Conservation (phyloP, 1,140 invertebrate genomes). For the Drosophila ogumai region DNA sequence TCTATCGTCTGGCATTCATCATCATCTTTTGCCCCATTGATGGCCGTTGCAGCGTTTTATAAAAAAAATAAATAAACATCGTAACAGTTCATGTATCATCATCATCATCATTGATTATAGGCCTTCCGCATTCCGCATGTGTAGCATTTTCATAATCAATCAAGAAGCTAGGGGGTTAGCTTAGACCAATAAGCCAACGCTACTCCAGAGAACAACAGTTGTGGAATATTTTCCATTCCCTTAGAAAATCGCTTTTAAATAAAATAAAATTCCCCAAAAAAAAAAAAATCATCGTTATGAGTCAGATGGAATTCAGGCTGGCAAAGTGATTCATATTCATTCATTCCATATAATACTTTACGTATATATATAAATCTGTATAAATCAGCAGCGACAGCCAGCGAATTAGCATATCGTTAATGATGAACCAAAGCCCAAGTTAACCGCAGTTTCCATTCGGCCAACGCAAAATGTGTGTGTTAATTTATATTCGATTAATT, state of each 20-base stretch:
- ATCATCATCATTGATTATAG: conserved; percentile 38
- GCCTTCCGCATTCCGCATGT: conserved; percentile 45
- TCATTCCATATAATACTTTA: not conserved
- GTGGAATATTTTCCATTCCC: conserved; percentile 1
- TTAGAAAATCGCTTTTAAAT: not conserved
- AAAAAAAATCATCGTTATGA: not conserved
- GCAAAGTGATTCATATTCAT: conserved; percentile 23
- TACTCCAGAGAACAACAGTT: conserved; percentile 15
- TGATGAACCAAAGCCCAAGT: conserved; percentile 19
- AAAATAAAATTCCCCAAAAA: too few species aligned
- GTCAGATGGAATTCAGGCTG: conserved; percentile 23
- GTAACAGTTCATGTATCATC: conserved; percentile 57
- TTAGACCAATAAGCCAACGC: not conserved
- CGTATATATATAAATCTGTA: conserved; percentile 9
- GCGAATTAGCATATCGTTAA: conserved; percentile 44
- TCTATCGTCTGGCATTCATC: conserved; percentile 29
- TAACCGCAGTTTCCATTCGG: conserved; percentile 7
- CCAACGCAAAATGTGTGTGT: conserved; percentile 57
- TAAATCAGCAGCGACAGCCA: conserved; percentile 42
- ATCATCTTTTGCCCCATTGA: conserved; percentile 9
- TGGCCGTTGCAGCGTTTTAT: conserved; percentile 50
- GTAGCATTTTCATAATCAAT: conserved; percentile 66
- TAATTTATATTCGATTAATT: conserved; percentile 78
- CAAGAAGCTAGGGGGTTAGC: conserved; percentile 29
- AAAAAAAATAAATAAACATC: conserved; percentile 65